phyloP scores from a whole-genome alignment of 1,140 invertebrate genomes.

The Stratiolaelaps scimitus region DNA sequence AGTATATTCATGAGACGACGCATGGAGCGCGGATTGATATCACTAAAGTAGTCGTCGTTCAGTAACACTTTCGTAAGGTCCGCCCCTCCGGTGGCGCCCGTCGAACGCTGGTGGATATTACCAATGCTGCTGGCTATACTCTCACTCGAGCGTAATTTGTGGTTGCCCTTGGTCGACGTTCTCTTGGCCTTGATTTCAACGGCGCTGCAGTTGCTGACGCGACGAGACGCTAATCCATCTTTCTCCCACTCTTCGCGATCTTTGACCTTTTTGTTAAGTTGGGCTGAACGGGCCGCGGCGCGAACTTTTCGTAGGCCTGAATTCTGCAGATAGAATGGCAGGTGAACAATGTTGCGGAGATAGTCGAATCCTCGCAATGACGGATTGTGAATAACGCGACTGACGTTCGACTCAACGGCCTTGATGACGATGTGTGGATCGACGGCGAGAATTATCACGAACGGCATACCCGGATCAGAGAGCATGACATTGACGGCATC shows the following conservation, averaged over 20 bases:
- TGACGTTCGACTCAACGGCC: slow-evolving; percentile 72
- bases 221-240: slow-evolving; percentile 42
- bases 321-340: slow-evolving; percentile 95
- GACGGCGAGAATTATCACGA: slow-evolving; percentile 82
- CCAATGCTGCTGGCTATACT: slow-evolving; percentile 77
- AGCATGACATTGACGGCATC: slow-evolving; percentile 91
- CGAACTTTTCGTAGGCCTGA: slow-evolving; percentile 78
- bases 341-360: slow-evolving; percentile 84
- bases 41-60: slow-evolving; percentile 89
- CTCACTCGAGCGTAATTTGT: slow-evolving; percentile 50
- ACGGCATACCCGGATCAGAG: slow-evolving; percentile 74
- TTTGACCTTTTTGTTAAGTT: slow-evolving; percentile 34
- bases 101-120: slow-evolving; percentile 42
- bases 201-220: slow-evolving; percentile 34
- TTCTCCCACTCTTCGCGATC: slow-evolving; percentile 37
- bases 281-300: slow-evolving; percentile 65
- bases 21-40: slow-evolving; percentile 94
- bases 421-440: slow-evolving; percentile 95
- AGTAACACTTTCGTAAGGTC: slow-evolving; percentile 51
- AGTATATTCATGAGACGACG: slow-evolving; percentile 91
- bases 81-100: slow-evolving; percentile 35
- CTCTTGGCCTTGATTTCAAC: slow-evolving; percentile 27
- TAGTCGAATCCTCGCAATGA: slow-evolving; percentile 83
- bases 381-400: slow-evolving; percentile 40
- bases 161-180: slow-evolving; percentile 32